Percentiles rank a stretch among this genome's conserved stretches.
Evolutionary conservation across 2,113 vertebrate genomes (phyloP).

Genomic region (Vulpes ferrilata): DNA sequence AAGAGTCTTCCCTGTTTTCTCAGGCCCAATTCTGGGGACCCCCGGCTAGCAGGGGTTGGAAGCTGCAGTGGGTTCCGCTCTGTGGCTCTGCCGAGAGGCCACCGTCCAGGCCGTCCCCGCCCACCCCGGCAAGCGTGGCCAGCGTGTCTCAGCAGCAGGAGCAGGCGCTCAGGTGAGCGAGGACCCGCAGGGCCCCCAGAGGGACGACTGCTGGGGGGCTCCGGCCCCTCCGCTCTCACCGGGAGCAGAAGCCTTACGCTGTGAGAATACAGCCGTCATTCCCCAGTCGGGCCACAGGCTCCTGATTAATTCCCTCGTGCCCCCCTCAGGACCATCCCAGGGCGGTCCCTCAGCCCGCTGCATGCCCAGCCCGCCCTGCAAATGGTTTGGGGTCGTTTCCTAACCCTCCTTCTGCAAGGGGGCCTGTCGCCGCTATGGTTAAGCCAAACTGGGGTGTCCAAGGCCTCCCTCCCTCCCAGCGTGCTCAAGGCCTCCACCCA

Average conservation of each 20-base stretch:
- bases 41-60: not conserved
- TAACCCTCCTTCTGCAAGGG: not conserved
- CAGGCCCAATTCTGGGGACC: not conserved
- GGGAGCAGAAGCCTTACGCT: not conserved
- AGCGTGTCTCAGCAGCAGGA: too few species aligned
- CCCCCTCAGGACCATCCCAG: too few species aligned
- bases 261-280: not conserved
- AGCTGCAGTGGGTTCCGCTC: not conserved
- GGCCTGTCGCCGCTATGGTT: not conserved
- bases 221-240: not conserved
- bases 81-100: too few species aligned
- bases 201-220: too few species aligned
- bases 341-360: too few species aligned
- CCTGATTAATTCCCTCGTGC: not conserved
- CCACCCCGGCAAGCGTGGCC: not conserved
- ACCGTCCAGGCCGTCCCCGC: not conserved
- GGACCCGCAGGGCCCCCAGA: too few species aligned
- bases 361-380: not conserved
- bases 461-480: not conserved
- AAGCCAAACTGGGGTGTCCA: constrained; percentile 7
- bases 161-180: too few species aligned
- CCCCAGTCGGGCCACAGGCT: not conserved
- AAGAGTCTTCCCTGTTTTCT: not conserved
- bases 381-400: not conserved
- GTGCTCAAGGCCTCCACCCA: not conserved